Conservation (phyloP, 2,888 invertebrate genomes). For the Drosophila sordidula region DNA sequence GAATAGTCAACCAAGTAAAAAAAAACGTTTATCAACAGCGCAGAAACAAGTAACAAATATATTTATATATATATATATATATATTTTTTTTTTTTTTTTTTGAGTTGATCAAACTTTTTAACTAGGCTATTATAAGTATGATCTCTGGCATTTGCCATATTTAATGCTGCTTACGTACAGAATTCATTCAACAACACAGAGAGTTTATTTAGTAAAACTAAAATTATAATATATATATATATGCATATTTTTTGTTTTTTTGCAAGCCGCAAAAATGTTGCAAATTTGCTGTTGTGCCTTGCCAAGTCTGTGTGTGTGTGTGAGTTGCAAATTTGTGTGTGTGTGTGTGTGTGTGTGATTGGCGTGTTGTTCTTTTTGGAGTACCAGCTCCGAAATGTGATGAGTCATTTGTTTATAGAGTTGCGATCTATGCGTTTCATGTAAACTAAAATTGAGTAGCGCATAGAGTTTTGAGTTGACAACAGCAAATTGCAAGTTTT, state of each 20-base stretch:
- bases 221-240: slow-evolving; percentile 26
- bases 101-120: slow-evolving; percentile 50
- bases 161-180: slow-evolving; percentile 50
- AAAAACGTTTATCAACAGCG: slow-evolving; percentile 63
- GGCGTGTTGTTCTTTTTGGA: slow-evolving; percentile 37
- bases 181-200: slow-evolving; percentile 68
- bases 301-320: slow-evolving; percentile 13
- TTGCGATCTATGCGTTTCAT: slow-evolving; percentile 31
- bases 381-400: slow-evolving; percentile 73
- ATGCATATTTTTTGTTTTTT: slow-evolving; percentile 14
- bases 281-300: slow-evolving; percentile 23
- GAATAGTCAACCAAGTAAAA: slow-evolving; percentile 67
- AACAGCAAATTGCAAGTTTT: slow-evolving; percentile 27
- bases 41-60: slow-evolving; percentile 74
- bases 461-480: slow-evolving; percentile 26
- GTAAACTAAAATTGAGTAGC: slow-evolving; percentile 39
- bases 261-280: slow-evolving; percentile 32
- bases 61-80: slow-evolving; percentile 48
- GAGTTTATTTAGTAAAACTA: slow-evolving; percentile 70
- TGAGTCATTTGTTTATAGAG: slow-evolving; percentile 19
- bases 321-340: slow-evolving; percentile 14
- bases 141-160: slow-evolving; percentile 38
- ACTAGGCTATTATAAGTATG: slow-evolving; percentile 54
- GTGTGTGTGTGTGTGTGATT: slow-evolving; percentile 3
- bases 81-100: slow-evolving; percentile 25